A percentile compares a stretch with the other conserved stretches of the same genome.
Evolutionary conservation across 2,797 vertebrate genomes (phyloP).

Genomic region (Pachyuromys duprasi): DNA sequence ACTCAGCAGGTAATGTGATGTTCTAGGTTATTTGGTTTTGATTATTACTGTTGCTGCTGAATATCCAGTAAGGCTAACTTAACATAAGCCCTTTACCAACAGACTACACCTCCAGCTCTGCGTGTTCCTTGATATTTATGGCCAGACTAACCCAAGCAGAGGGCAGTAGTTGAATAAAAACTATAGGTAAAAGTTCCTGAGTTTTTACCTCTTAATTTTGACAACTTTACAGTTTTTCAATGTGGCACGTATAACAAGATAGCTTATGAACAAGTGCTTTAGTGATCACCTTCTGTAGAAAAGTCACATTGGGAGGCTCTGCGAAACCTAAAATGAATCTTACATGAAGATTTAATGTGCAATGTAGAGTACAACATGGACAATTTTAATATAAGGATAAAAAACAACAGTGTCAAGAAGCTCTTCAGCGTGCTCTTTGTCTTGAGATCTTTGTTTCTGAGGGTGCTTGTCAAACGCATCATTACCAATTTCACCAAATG

Average conservation of each 20-base stretch:
- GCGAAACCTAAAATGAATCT: slow-evolving; percentile 37
- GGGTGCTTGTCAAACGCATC: background rate
- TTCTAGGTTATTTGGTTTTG: background rate
- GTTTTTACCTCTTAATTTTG: slow-evolving; percentile 55
- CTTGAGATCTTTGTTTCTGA: slow-evolving; percentile 5
- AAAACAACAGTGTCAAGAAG: slow-evolving; percentile 15
- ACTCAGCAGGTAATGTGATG: background rate
- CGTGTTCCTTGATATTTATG: slow-evolving; percentile 40
- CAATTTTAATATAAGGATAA: slow-evolving; percentile 31
- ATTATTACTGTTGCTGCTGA: background rate
- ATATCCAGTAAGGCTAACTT: background rate
- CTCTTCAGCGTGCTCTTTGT: background rate
- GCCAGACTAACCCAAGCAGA: slow-evolving; percentile 27
- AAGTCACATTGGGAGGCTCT: slow-evolving; percentile 48
- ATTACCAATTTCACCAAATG: background rate
- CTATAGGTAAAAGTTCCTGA: slow-evolving; percentile 3
- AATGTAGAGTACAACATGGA: background rate
- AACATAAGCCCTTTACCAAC: background rate
- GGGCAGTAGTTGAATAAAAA: slow-evolving; percentile 3
- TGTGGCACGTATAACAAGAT: slow-evolving; percentile 7
- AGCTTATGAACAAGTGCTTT: slow-evolving; percentile 45
- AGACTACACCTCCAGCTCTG: background rate
- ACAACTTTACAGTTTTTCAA: slow-evolving; percentile 42
- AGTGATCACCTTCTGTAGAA: slow-evolving; percentile 23
- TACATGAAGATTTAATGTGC: slow-evolving; percentile 45